Evolutionary conservation across 2,888 invertebrate species (phyloP).

Genomic region (Amaurobius ferox): DNA sequence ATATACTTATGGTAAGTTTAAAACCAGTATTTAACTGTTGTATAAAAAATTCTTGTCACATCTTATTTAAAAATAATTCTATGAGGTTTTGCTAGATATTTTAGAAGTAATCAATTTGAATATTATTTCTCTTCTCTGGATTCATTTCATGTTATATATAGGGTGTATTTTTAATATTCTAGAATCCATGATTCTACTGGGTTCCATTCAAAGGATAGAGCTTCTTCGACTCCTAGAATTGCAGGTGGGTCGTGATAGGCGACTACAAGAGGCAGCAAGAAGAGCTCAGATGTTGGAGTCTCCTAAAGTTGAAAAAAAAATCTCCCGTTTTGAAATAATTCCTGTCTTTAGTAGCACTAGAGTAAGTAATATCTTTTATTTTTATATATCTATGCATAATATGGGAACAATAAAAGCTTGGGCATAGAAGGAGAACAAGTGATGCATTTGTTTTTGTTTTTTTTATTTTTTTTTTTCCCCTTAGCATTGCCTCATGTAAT

Average conservation of each 20-base stretch:
- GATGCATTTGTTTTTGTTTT: too few relatives aligned
- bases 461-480: too few relatives aligned
- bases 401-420: too few relatives aligned
- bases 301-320: slow-evolving; percentile 66
- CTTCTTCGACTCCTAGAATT: slow-evolving; percentile 90
- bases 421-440: too few relatives aligned
- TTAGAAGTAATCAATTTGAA: not conserved
- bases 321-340: slow-evolving; percentile 75
- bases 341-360: slow-evolving; percentile 74
- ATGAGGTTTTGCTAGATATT: too few relatives aligned
- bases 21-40: too few relatives aligned
- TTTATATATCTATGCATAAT: too few relatives aligned
- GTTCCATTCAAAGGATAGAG: slow-evolving; percentile 94
- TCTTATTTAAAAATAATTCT: too few relatives aligned
- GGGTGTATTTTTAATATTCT: slow-evolving; percentile 60
- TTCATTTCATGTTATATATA: too few relatives aligned
- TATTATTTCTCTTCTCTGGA: not conserved
- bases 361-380: slow-evolving; percentile 31
- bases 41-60: too few relatives aligned
- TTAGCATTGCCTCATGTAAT: too few relatives aligned
- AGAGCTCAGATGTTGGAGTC: slow-evolving; percentile 76
- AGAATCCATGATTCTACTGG: slow-evolving; percentile 90
- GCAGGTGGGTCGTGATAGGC: slow-evolving; percentile 89
- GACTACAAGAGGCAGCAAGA: slow-evolving; percentile 87
- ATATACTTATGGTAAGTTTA: too few relatives aligned